These are phyloP conservation scores for Ceratina australensis DNA, from an alignment of 1,140 invertebrate genomes.

Conservation along the genomic window DNA sequence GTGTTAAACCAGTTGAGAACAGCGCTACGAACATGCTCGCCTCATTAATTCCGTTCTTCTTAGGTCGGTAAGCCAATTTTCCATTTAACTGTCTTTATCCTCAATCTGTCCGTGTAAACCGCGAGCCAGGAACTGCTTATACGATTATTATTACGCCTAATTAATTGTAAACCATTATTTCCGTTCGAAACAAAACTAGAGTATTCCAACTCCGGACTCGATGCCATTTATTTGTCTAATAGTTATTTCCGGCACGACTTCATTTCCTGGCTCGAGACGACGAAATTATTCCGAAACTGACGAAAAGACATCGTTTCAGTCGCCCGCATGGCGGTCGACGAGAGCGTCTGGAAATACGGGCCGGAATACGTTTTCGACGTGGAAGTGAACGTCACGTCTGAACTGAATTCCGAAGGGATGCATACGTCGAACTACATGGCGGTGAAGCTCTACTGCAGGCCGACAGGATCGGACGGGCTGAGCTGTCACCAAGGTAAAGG, in stretches of 20 bases:
- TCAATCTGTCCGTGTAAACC: slow-evolving; percentile 16
- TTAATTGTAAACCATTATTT: slow-evolving; percentile 9
- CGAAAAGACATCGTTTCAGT: slow-evolving; percentile 2
- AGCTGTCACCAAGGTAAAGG: slow-evolving; percentile 43
- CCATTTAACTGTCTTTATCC: slow-evolving; percentile 34
- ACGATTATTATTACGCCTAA: not conserved
- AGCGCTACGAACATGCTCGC: slow-evolving; percentile 49
- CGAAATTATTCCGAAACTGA: not conserved
- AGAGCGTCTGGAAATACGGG: slow-evolving; percentile 53
- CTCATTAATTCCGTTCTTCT: slow-evolving; percentile 57
- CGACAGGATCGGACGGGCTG: slow-evolving; percentile 39
- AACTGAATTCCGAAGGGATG: slow-evolving; percentile 25
- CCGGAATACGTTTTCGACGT: slow-evolving; percentile 56
- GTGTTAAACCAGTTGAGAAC: slow-evolving; percentile 44
- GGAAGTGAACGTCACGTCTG: slow-evolving; percentile 15
- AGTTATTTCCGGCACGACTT: no score
- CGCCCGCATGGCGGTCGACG: slow-evolving; percentile 43
- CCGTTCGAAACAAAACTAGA: not conserved
- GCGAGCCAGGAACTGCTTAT: slow-evolving; percentile 2
- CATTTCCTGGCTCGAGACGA: not conserved
- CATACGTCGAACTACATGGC: slow-evolving; percentile 31
- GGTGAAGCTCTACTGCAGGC: slow-evolving; percentile 49
- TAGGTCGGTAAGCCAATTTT: slow-evolving; percentile 56
- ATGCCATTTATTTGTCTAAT: no score
- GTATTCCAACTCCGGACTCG: not conserved